Percentiles rank a stretch among this genome's conserved stretches.
Evolutionary conservation across 1,140 invertebrate species (phyloP).

Genomic region (Leguminivora glycinivorella): DNA sequence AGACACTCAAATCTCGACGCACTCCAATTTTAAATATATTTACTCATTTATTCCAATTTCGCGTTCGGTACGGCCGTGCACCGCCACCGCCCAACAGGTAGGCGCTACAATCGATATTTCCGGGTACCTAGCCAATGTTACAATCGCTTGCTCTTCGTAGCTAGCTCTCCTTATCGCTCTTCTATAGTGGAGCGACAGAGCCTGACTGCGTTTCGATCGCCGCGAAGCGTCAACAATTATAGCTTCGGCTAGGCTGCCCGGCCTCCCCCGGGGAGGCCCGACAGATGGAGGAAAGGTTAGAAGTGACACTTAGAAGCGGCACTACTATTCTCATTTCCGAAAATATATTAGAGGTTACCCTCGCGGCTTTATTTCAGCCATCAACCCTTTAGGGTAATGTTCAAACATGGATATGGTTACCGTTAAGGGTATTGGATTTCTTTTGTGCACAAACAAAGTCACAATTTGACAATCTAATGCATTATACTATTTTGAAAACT

Average conservation of each 20-base stretch:
- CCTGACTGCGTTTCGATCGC: no score
- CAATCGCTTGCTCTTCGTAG: no score
- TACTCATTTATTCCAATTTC: constrained; percentile 19
- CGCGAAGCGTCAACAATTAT: no score
- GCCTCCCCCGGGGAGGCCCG: constrained; percentile 43
- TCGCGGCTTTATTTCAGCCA: constrained; percentile 21
- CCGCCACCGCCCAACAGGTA: constrained; percentile 44
- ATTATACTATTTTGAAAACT: no score
- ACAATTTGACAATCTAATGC: no score
- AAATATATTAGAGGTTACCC: constrained; percentile 27
- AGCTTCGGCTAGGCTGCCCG: no score
- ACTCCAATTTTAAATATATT: constrained; percentile 15
- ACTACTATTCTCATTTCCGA: constrained; percentile 29
- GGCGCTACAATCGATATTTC: constrained; percentile 54
- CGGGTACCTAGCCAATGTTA: no score
- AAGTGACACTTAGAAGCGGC: constrained; percentile 37
- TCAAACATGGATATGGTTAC: constrained; percentile 8
- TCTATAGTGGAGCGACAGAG: no score
- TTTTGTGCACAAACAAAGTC: no score
- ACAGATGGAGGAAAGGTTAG: constrained; percentile 50
- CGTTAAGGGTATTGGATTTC: not conserved
- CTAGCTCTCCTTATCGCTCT: no score
- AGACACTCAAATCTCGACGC: not conserved
- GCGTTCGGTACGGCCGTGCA: not conserved
- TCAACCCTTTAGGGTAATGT: constrained; percentile 18